Percentiles rank a stretch among this genome's conserved stretches.
Evolutionary conservation across 2,797 vertebrate genomes (phyloP).

Genomic region (Syndactyla subalaris): DNA sequence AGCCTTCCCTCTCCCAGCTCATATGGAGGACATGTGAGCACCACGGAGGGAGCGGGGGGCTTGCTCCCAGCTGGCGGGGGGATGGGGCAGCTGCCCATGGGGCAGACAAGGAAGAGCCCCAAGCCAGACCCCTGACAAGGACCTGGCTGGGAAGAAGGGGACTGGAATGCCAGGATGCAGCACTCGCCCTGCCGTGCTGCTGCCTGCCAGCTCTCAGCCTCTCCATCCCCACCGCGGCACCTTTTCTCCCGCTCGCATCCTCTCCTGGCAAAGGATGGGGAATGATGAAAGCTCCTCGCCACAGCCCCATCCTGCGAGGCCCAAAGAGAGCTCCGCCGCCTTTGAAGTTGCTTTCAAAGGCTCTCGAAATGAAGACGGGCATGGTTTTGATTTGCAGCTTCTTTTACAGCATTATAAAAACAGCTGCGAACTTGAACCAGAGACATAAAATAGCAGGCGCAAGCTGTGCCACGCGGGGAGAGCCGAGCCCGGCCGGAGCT

Average conservation of each 20-base stretch:
- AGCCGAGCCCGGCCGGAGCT: fast-evolving
- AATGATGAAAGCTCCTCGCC: constrained; percentile 28
- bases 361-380: constrained; percentile 12
- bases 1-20: neutral
- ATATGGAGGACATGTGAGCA: constrained; percentile 17
- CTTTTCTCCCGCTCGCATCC: neutral
- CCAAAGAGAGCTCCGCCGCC: constrained; percentile 23
- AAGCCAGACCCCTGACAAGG: neutral
- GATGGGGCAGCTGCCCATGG: neutral
- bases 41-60: neutral
- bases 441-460: constrained; percentile 36
- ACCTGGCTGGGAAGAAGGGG: neutral
- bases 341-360: constrained; percentile 70
- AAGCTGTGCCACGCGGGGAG: neutral
- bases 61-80: neutral
- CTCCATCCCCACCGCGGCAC: neutral
- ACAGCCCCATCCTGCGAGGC: constrained; percentile 51
- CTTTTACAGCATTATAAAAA: constrained; percentile 70
- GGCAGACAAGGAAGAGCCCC: neutral
- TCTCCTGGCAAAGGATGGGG: neutral
- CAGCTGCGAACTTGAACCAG: constrained; percentile 67
- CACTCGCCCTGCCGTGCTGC: neutral
- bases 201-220: neutral
- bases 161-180: neutral
- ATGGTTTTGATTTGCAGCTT: constrained; percentile 73